Base-by-base conservation (phyloP, 2,113 vertebrate genomes). In the Anhinga rufa region DNA sequence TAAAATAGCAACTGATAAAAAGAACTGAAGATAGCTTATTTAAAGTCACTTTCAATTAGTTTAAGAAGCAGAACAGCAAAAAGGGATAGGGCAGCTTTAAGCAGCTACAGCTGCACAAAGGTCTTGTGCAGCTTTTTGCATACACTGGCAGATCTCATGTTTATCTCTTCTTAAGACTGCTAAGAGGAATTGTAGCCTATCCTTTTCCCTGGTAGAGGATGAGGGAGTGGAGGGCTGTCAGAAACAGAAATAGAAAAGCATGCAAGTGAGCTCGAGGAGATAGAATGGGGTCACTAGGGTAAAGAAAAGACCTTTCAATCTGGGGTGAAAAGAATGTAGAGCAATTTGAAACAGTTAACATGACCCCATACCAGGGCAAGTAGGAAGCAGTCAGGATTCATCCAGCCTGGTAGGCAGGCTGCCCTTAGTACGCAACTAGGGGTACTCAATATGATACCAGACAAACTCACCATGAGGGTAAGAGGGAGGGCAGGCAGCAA, bases 21-120 rank as follows among this genome's bases (percentile, higher is more conserved):
- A 32, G 17, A 85, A 71, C 42, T 3, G 1, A 92, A 87, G 77
- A 54, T 12, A 85, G 84, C 66, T 89, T 89, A 82, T 79, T 91
- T 85, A 82, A 93, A 95, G 75, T 82, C 66, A 77, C 40, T 94
- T 95, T 77, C 54, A 91, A 82, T 85, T 82, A 90, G 70, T 79
- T 84, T 85, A 95, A 95, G 86, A 38, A 85, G 82, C 91, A 87
- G 84, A 93, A 89, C 13, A 72, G 61, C 81, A 87, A 82, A 92
- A 92, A 91, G 5, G 62, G 58, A 65, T 13, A 38, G 54, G 36
- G n/a, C 21, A 90, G 65, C 82, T 94, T 86, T 93, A 90, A 91
- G 84, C 15, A 88, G 70, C 65, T 24, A 68, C 2, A 87, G 61
- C 40, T 90, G 79, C 71, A 57, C 22, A 77, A 77, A 77, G 72